Base-by-base conservation (phyloP, 2,888 invertebrate species). In the Myopa testacea region DNA sequence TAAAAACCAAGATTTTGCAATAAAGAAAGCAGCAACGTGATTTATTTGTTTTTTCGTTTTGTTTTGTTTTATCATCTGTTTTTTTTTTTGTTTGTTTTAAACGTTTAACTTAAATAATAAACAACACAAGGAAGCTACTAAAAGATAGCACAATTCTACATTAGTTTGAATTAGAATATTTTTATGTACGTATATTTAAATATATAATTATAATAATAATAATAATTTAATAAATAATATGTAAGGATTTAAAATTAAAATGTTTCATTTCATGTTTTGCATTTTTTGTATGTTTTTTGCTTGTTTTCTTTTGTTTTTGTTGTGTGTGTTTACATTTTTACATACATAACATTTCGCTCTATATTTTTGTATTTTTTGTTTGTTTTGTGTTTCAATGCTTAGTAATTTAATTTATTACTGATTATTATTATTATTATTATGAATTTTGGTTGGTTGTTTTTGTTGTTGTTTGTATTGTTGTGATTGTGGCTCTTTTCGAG, bases 141-240 rank as follows among this genome's bases (percentile, higher is more conserved):
- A 68, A 69, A 38, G 55, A 58, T 75, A 75, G 69, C 52, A 75
- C 68, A 37, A 75, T 67, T 75, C 75, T 75, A 75, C 69, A 75
- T 26, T 34, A 60, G 40, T 67, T n/a, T 75, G 70, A 78, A 62
- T 70, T 70, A 75, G 67, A n/a, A 68, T 75, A 77, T n/a, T 62
- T 10, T 8, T 45, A 10, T 45, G 45, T 8, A 10, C 3, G 45
- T 45, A 10, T 45, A 10, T 45, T 6, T 76, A 62, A 65, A 77
- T 77, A 74, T 77, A 78, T 65, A n/a, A 40, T 72, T 70, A 52
- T 40, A 71, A 75, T 50, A 75, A 75, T 45, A 45, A 45, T 45
- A 77, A 37, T 60, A 40, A 37, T 72, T 72, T 7, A 72, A n/a
- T 62, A 45, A 63, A 38, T n/a, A 70, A 19, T 55, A 70, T 34